A percentile compares a stretch with the other conserved stretches of the same genome.
Evolutionary conservation across 2,888 invertebrate genomes (phyloP).

Genomic region (Arrhopalites spinosus): DNA sequence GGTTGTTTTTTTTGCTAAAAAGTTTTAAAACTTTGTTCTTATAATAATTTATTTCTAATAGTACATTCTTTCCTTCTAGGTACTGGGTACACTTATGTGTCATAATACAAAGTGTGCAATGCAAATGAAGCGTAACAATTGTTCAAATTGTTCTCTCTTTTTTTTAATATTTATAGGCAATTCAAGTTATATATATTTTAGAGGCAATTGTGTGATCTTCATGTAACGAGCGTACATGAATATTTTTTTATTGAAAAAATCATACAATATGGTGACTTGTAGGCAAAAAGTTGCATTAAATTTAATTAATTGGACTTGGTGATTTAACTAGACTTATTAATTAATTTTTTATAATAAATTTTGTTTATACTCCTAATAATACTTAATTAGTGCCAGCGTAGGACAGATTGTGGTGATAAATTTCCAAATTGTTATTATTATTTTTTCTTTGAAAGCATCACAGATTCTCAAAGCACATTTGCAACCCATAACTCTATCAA

Average conservation of each 20-base stretch:
- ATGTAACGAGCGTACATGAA: background rate
- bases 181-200: conserved; percentile 3
- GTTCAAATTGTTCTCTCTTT: too few relatives aligned
- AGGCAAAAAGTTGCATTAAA: background rate
- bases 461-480: conserved; percentile 27
- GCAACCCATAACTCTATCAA: too few relatives aligned
- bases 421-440: background rate
- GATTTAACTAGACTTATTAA: background rate
- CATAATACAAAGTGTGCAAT: too few relatives aligned
- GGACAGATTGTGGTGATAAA: conserved; percentile 15
- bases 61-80: too few relatives aligned
- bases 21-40: too few relatives aligned
- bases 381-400: conserved; percentile 24
- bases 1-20: too few relatives aligned
- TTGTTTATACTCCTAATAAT: too few relatives aligned
- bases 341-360: too few relatives aligned
- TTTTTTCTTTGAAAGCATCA: conserved; percentile 19
- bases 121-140: background rate
- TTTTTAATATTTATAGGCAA: conserved; percentile 15
- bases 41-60: too few relatives aligned
- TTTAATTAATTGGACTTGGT: too few relatives aligned
- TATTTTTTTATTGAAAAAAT: background rate
- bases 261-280: background rate
- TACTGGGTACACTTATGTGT: too few relatives aligned
- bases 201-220: conserved; percentile 9